A percentile compares a stretch with the other conserved stretches of the same genome.
Evolutionary conservation across 2,888 invertebrate species (phyloP).

Genomic region (Ctena decussata): DNA sequence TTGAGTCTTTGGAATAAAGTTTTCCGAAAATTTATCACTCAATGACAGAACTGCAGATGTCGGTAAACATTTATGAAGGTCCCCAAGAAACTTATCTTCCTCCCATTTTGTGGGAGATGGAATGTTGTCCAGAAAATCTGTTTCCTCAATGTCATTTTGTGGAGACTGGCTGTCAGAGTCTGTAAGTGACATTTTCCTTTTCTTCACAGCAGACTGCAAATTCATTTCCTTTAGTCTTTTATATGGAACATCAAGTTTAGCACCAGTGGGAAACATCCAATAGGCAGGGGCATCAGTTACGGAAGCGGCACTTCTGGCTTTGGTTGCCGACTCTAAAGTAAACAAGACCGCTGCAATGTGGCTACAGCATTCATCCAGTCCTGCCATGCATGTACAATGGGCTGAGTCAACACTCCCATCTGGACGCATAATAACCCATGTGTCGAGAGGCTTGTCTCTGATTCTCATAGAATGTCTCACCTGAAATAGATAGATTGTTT

Average conservation of each 20-base stretch:
- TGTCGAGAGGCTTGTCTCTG: constrained; percentile 24
- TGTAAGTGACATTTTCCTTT: constrained; percentile 4
- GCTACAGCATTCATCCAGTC: constrained; percentile 43
- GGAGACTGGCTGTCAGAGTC: neutral
- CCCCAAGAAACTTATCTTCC: neutral
- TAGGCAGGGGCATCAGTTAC: constrained; percentile 18
- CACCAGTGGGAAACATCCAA: constrained; percentile 20
- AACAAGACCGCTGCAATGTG: constrained; percentile 35
- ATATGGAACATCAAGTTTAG: constrained; percentile 19
- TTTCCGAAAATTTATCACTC: neutral
- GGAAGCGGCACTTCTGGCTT: neutral
- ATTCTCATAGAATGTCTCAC: constrained; percentile 24
- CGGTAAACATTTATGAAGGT: neutral
- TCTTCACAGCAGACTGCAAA: constrained; percentile 21
- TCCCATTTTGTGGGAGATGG: constrained; percentile 26
- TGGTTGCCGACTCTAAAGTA: constrained; percentile 27
- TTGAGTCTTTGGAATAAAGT: neutral
- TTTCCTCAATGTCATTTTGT: neutral
- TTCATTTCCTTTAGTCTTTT: constrained; percentile 21
- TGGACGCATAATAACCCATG: constrained; percentile 7
- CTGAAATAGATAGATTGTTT: constrained; percentile 17
- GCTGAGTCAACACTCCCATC: constrained; percentile 34
- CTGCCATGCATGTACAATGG: constrained; percentile 49
- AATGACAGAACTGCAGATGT: constrained; percentile 7
- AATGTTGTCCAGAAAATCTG: neutral